Evolutionary conservation across 2,888 invertebrate species (phyloP).

Genomic region (Melanostoma scalare): DNA sequence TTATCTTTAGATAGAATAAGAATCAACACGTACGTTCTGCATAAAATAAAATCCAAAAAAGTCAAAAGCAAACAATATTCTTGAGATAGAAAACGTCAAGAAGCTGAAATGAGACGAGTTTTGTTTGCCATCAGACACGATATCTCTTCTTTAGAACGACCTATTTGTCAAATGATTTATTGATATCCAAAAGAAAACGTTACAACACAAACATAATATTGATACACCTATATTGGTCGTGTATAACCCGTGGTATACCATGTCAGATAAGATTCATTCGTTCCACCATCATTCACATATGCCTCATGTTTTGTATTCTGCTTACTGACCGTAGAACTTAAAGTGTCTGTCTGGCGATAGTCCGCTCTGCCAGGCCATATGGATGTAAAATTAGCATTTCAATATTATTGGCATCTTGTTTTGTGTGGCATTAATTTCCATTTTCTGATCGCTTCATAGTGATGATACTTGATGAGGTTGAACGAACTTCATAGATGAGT

Average conservation of each 20-base stretch:
- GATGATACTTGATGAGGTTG: slow-evolving; percentile 13
- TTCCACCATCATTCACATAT: neutral
- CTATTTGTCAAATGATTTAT: slow-evolving; percentile 38
- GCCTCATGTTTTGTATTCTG: neutral
- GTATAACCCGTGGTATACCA: no score
- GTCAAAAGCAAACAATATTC: slow-evolving; percentile 2
- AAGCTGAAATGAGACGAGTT: neutral
- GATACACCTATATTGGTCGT: neutral
- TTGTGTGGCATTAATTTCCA: slow-evolving; percentile 24
- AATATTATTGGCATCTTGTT: slow-evolving; percentile 43
- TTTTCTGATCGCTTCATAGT: slow-evolving; percentile 28
- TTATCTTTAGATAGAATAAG: no score
- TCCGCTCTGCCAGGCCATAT: neutral
- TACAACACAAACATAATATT: slow-evolving; percentile 9
- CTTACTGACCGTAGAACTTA: slow-evolving; percentile 14
- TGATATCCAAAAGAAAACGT: slow-evolving; percentile 7
- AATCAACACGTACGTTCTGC: neutral
- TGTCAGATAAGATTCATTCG: no score
- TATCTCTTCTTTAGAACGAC: neutral
- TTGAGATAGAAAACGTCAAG: slow-evolving; percentile 13
- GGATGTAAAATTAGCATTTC: slow-evolving; percentile 48
- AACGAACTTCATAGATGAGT: slow-evolving; percentile 47
- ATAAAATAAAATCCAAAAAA: neutral
- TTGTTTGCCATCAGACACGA: neutral
- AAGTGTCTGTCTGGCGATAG: slow-evolving; percentile 2